Conservation (phyloP, 92 coral and sea anemone species). For the Isaurus tuberculatus region DNA sequence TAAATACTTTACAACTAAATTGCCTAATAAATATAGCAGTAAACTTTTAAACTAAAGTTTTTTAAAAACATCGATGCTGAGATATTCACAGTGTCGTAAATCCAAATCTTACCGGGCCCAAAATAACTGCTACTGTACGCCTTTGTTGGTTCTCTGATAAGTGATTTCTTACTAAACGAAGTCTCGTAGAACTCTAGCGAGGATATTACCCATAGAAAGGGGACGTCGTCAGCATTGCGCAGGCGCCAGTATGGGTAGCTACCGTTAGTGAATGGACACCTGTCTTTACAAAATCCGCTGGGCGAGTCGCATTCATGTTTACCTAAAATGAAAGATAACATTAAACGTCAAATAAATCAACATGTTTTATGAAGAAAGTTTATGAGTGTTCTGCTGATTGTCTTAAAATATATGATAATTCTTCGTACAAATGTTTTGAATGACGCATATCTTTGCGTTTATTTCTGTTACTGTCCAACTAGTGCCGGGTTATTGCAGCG, state of each 20-base stretch:
- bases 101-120: conserved; percentile 86
- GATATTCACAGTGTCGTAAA: too few species aligned
- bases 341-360: background rate
- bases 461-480: too few species aligned
- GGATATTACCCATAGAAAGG: conserved; percentile 87
- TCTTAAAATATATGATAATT: too few species aligned
- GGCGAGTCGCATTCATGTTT: conserved; percentile 95
- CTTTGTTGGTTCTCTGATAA: conserved; percentile 71
- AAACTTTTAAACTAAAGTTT: background rate
- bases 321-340: conserved; percentile 53
- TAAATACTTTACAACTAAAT: too few species aligned
- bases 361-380: too few species aligned
- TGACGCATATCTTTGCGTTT: too few species aligned
- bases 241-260: conserved; percentile 97
- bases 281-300: conserved; percentile 88
- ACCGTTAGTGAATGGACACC: conserved; percentile 90
- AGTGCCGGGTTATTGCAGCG: too few species aligned
- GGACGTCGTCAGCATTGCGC: conserved; percentile 93
- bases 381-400: too few species aligned
- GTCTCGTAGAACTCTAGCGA: conserved; percentile 87
- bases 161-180: conserved; percentile 81
- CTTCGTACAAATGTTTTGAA: too few species aligned
- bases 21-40: background rate
- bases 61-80: too few species aligned
- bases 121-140: conserved; percentile 97